Base-by-base conservation (phyloP, 2,113 vertebrate genomes). In the Nicator chloris region DNA sequence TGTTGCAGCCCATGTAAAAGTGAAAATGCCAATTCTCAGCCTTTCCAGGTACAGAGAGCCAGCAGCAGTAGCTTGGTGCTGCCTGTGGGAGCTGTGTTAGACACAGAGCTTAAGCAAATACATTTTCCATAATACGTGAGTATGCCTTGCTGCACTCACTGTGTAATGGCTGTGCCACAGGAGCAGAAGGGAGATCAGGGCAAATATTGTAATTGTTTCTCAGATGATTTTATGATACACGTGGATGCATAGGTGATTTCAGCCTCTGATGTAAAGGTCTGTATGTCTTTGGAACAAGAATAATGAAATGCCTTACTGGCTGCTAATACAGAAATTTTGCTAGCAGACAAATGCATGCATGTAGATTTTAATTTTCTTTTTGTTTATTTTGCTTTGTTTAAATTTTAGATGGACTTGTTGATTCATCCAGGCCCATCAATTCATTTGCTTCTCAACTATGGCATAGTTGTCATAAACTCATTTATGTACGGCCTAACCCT, bases 391-490 rank as follows among this genome's bases (percentile, higher is more conserved):
- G 83, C 85, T 95, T 93, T 97, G 71, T 97, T 97, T 97, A 88
- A 93, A 90, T 97, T 98, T 95, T 96, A 98, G 98, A 98, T 97
- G 97, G 97, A 97, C 83, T 97, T 94, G 92, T 90, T 94, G 98
- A 98, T 96, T 88, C 97, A 90, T 95, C 95, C 69, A 98, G 97
- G 91, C 96, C 98, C 88, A 92, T 91, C 95, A 98, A 97, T 96
- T 98, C 97, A 81, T 98, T 97, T 96, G 96, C 95, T 95, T 94
- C 96, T 94, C 98, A 98, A 60, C 97, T 97, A 13, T 98, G 98
- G 98, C 98, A 98, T 93, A 98, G 98, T 57, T 98, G 98, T 96
- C 98, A 98, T 96, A 98, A 98, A 76, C 98, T 98, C 90, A 98
- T 98, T 97, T 98, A 98, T 72, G 98, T 98, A 37, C 96, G 98